A percentile compares a stretch with the other conserved stretches of the same genome.
These are phyloP conservation scores for Corella eumyota DNA, from an alignment of 23 tunicate genomes.

Conservation along the genomic window DNA sequence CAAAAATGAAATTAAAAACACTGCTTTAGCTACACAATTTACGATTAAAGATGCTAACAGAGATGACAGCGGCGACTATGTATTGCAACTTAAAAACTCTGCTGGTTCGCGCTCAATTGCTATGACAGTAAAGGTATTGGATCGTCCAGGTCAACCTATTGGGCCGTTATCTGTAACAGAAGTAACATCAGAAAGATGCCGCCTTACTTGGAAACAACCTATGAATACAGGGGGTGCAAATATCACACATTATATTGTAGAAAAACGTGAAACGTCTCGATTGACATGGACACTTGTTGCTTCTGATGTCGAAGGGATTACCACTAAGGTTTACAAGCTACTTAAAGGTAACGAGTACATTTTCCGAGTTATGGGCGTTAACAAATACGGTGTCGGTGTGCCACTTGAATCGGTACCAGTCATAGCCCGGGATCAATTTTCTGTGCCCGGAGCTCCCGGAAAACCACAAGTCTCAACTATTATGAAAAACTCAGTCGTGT, in stretches of 20 bases:
- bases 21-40: conserved; percentile 23
- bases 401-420: conserved; percentile 85
- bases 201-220: conserved; percentile 83
- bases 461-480: conserved; percentile 79
- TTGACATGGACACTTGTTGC: conserved; percentile 84
- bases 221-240: conserved; percentile 70
- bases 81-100: conserved; percentile 51
- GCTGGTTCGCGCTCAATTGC: conserved; percentile 61
- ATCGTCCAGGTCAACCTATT: conserved; percentile 81
- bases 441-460: conserved; percentile 80
- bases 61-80: conserved; percentile 79
- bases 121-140: conserved; percentile 64
- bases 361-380: conserved; percentile 89
- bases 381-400: conserved; percentile 76
- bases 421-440: conserved; percentile 70
- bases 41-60: conserved; percentile 46
- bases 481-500: conserved; percentile 58
- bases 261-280: conserved; percentile 91
- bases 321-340: conserved; percentile 48
- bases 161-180: conserved; percentile 79
- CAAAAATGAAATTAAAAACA: conserved; percentile 32
- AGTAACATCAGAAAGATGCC: conserved; percentile 64
- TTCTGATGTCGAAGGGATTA: conserved; percentile 53
- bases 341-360: conserved; percentile 85
- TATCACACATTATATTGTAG: conserved; percentile 72